A percentile compares a stretch with the other conserved stretches of the same genome.
phyloP scores from a whole-genome alignment of 2,797 vertebrate species.

The Pseudochirops corinnae region DNA sequence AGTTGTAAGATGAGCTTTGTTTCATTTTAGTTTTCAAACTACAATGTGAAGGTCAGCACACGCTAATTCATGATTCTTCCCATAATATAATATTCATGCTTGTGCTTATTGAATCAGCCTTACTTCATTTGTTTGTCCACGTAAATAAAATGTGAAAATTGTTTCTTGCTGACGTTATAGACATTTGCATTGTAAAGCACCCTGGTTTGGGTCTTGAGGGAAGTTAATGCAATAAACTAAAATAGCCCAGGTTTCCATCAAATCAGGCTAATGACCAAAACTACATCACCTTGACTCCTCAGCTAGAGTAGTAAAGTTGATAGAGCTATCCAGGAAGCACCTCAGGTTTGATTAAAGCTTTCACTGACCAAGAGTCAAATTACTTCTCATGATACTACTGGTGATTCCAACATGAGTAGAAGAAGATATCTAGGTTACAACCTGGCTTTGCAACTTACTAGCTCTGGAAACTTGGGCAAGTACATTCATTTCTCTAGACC shows the following conservation, averaged over 20 bases:
- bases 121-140: constrained; percentile 43
- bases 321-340: background rate
- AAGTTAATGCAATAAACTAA: constrained; percentile 52
- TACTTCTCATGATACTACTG: background rate
- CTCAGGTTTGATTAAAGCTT: background rate
- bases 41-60: constrained; percentile 9
- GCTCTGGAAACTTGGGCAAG: background rate
- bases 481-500: background rate
- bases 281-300: background rate
- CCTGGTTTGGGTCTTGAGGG: background rate
- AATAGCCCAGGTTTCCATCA: constrained; percentile 50
- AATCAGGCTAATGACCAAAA: constrained; percentile 44
- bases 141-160: constrained; percentile 8
- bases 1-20: background rate
- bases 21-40: background rate
- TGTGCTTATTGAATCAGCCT: constrained; percentile 49
- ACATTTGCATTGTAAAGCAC: constrained; percentile 19
- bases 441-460: background rate
- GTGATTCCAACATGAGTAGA: background rate
- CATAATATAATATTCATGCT: constrained; percentile 14
- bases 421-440: background rate
- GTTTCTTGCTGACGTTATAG: constrained; percentile 39
- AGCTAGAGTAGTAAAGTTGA: background rate
- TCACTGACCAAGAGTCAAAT: background rate
- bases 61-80: constrained; percentile 36